Percentiles rank a stretch among this genome's conserved stretches.
Conservation (phyloP, 2,113 vertebrate genomes). For the Pseudonaja textilis region DNA sequence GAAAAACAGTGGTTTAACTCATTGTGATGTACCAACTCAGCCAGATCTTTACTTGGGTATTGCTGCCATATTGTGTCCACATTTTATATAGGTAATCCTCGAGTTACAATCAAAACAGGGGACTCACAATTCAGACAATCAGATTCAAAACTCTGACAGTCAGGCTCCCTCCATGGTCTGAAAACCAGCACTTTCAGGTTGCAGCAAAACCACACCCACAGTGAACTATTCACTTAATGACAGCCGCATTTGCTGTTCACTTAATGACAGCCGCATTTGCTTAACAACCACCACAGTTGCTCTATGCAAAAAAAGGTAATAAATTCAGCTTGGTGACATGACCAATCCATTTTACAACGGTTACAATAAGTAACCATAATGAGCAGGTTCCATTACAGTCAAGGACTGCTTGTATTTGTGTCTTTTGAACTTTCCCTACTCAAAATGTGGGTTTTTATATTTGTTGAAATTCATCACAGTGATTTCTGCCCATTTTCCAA, state of each 20-base stretch:
- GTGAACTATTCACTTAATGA: not conserved
- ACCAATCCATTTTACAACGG: not conserved
- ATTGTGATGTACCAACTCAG: not conserved
- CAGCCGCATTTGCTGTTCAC: not conserved
- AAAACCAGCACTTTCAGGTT: not conserved
- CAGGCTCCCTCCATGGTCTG: not conserved
- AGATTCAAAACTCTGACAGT: not conserved
- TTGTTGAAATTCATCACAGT: not conserved
- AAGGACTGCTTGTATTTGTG: not conserved
- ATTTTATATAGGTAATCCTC: not conserved
- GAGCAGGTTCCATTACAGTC: not conserved
- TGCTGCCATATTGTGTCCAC: not conserved
- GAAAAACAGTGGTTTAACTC: not conserved
- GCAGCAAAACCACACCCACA: not conserved
- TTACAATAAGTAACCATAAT: not conserved
- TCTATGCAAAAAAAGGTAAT: not conserved
- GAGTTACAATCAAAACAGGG: not conserved
- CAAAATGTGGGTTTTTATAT: not conserved
- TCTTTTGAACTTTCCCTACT: not conserved
- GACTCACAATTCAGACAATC: not conserved
- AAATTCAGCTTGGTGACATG: not conserved
- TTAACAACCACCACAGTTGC: not conserved
- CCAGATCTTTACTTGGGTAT: not conserved
- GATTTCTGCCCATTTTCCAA: not conserved
- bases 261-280: not conserved